Conservation (phyloP, 1,140 invertebrate genomes). For the Orchestia grillus region DNA sequence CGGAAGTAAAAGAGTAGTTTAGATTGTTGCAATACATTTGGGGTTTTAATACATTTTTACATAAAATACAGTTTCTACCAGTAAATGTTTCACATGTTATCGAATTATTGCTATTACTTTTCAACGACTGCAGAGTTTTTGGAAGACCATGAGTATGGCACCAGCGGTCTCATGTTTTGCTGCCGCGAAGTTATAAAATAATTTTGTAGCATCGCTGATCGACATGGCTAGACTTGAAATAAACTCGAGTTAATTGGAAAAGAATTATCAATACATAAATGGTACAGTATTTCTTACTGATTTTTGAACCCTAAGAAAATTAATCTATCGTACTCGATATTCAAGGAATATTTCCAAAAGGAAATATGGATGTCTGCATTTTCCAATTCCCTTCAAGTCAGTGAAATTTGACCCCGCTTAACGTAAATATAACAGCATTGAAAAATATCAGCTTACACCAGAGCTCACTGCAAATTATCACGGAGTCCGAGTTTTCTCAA, state of each 20-base stretch:
- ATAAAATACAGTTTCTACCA: background rate
- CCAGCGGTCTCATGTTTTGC: background rate
- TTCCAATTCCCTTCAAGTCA: background rate
- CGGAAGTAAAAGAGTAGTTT: background rate
- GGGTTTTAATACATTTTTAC: background rate
- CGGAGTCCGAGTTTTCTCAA: too few relatives aligned
- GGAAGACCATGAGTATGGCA: background rate
- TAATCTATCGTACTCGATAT: background rate
- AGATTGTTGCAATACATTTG: background rate
- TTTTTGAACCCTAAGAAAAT: background rate
- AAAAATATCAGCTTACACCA: too few relatives aligned
- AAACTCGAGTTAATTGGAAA: background rate
- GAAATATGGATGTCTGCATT: background rate
- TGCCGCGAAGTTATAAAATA: background rate
- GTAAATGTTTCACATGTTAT: background rate
- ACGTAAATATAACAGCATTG: too few relatives aligned
- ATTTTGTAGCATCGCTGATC: background rate
- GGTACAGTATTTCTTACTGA: background rate
- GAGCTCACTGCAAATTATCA: too few relatives aligned
- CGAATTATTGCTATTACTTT: background rate
- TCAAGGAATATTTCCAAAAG: background rate
- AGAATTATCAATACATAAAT: background rate
- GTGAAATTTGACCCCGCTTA: too few relatives aligned
- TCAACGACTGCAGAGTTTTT: background rate
- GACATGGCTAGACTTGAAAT: background rate